Base-by-base conservation (phyloP, 2,888 invertebrate genomes). In the Podabrus alpinus region DNA sequence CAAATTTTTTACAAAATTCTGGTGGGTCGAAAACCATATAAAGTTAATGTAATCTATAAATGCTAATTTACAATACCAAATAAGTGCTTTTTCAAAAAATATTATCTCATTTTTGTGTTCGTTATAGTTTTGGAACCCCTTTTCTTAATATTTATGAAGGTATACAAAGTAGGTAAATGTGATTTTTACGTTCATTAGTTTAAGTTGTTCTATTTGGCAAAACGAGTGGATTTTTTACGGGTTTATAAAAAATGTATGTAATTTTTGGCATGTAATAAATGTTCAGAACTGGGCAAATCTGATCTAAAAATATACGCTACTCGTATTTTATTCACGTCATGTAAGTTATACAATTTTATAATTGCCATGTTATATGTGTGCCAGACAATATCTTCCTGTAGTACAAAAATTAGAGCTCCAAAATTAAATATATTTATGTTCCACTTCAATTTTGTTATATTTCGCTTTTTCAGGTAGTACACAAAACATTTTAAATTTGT, bases 291-390 rank as follows among this genome's bases (percentile, higher is more conserved):
- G 74, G 78, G 68, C 70, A 76, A 74, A 71, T 75, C 45, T 62
- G 9, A 45, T 73, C 78, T 74, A 78, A 74, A 76, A 76, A 77
- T 78, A 78, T 19, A 62, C 69, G 19, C 78, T 70, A 59, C 78
- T 76, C 66, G 67, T 19, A 71, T 71, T 71, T 66, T 59, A 66
- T 66, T 16, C 68, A 64, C 72, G 71, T 68, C 62, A 25, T 68
- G 61, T 72, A 72, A 72, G 60, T 60, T 60, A 16, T 60, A 60
- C 29, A 29, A 19, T 62, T 62, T 15, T 17, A 15, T 62, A 62
- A 29, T 29, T 29, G 13, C 62, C 62, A 17, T 29, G 29, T 29
- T 11, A 62, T 17, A 15, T 4, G 15, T 61, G 61, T 17, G 61
- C 61, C 17, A 61, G 61, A 29, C 29, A 29, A 29, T 29, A 13